phyloP scores from a whole-genome alignment of 1,140 invertebrate genomes.

The Epicauta chinensis region DNA sequence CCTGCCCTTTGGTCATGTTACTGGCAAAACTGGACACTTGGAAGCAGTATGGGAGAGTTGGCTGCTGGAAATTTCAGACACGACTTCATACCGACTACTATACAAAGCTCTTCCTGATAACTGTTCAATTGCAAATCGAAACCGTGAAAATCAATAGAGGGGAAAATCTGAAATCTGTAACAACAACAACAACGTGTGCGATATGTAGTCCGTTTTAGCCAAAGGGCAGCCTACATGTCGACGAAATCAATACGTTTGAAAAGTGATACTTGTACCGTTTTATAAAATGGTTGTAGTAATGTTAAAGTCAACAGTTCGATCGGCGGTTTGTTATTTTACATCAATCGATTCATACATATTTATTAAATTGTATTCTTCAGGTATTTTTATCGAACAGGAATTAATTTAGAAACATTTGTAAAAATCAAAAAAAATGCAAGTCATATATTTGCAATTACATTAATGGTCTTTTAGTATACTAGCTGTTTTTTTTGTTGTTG shows the following conservation, averaged over 20 bases:
- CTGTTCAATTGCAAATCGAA: too few species aligned
- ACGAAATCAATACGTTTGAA: conserved; percentile 24
- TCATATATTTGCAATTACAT: conserved; percentile 9
- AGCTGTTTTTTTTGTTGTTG: conserved; percentile 6
- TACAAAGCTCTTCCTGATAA: too few species aligned
- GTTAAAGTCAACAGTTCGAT: conserved; percentile 26
- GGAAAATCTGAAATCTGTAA: too few species aligned
- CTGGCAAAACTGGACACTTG: too few species aligned
- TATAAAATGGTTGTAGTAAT: conserved; percentile 29
- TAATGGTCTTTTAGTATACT: conserved; percentile 6
- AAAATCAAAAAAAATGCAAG: conserved; percentile 1
- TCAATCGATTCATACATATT: too few species aligned
- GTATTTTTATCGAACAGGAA: neutral
- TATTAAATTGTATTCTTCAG: too few species aligned
- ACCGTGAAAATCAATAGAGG: too few species aligned
- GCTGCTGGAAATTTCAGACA: too few species aligned
- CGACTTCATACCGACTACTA: too few species aligned
- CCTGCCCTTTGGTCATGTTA: neutral
- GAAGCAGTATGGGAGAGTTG: too few species aligned
- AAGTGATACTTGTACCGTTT: conserved; percentile 26
- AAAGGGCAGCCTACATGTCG: conserved; percentile 14
- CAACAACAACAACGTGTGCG: too few species aligned
- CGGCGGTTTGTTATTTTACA: conserved; percentile 15
- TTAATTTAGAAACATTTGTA: conserved; percentile 3
- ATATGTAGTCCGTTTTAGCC: conserved; percentile 1